Evolutionary conservation across 2,888 invertebrate species (phyloP).

Genomic region (Ophion slaviceki): DNA sequence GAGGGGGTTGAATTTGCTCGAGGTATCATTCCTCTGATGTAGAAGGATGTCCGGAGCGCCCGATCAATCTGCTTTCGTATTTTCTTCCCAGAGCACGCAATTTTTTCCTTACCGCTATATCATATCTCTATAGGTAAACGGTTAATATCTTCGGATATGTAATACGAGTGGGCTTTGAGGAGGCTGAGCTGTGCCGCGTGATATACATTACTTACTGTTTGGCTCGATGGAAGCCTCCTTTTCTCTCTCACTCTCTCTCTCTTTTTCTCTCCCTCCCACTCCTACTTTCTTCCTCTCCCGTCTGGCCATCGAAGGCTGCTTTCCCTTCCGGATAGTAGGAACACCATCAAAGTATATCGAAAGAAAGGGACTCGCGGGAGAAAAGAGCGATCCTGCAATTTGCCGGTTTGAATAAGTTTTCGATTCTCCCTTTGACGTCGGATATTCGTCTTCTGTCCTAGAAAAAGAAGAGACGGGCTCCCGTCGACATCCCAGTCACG

Average conservation of each 20-base stretch:
- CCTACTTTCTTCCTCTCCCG: slow-evolving; percentile 10
- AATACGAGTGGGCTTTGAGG: slow-evolving; percentile 28
- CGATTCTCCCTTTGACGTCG: slow-evolving; percentile 75
- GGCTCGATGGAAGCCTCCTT: slow-evolving; percentile 56
- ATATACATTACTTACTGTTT: slow-evolving; percentile 62
- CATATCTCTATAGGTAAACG: slow-evolving; percentile 11
- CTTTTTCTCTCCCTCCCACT: not conserved
- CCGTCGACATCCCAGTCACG: slow-evolving; percentile 75
- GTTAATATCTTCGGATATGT: slow-evolving; percentile 3
- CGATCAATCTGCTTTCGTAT: slow-evolving; percentile 33
- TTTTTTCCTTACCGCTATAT: slow-evolving; percentile 20
- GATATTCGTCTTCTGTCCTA: slow-evolving; percentile 71
- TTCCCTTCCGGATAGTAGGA: slow-evolving; percentile 21
- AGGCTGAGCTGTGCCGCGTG: slow-evolving; percentile 38
- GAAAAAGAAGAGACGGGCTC: slow-evolving; percentile 42
- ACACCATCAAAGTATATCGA: slow-evolving; percentile 33
- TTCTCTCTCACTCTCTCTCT: too few relatives aligned
- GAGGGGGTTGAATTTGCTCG: not conserved
- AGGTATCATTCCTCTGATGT: slow-evolving; percentile 6
- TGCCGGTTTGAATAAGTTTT: slow-evolving; percentile 73
- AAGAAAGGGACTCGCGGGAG: slow-evolving; percentile 27
- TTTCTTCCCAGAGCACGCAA: slow-evolving; percentile 2
- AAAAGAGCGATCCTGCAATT: slow-evolving; percentile 62
- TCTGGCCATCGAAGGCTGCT: slow-evolving; percentile 35
- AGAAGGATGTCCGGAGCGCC: slow-evolving; percentile 14